Evolutionary conservation across 2,888 invertebrate species (phyloP), one percentile per base, ranked within the genome.

Genomic region (Allacma fusca): DNA sequence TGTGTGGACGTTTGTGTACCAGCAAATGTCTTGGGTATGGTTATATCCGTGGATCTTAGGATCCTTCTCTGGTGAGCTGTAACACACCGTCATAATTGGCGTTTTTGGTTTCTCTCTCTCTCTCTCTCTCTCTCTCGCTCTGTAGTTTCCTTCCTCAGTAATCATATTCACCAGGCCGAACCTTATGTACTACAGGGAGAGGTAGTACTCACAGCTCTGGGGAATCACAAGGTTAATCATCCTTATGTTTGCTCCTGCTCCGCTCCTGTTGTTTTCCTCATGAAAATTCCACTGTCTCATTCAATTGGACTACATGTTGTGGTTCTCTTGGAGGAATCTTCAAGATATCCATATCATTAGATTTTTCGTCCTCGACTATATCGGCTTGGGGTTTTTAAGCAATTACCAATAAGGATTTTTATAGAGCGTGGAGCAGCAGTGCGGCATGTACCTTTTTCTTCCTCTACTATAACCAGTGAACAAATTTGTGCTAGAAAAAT

Each of bases 141-240:
- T n/a, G n/a, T n/a, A n/a, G n/a, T n/a, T n/a, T n/a, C n/a, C n/a
- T n/a, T n/a, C n/a, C n/a, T n/a, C 4, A 34, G 34, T 7, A 34
- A 34, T 9, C 4, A 34, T 34, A 34, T 34, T 34, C 34, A 34
- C 34, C 34, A 7, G 4, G 34, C 5, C n/a, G n/a, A n/a, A n/a
- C n/a, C n/a, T n/a, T 34, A 34, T 34, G 34, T 34, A 34, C 34
- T 4, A 34, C 5, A 9, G 34, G 9, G 34, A 34, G 9, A 34
- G 34, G 34, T 34, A 9, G 34, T 7, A 34, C 5, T 34, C 4
- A 7, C 34, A 34, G 4, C 2, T 50, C 2, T 19, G 1, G 4
- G 62, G 62, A 24, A 62, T 23, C 62, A 62, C 26, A 62, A 62
- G 62, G 62, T 62, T 26, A 23, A 62, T 62, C 62, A 62, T 21